A percentile compares a stretch with the other conserved stretches of the same genome.
Evolutionary conservation across 2,888 invertebrate genomes (phyloP).

Genomic region (Trilocha varians): DNA sequence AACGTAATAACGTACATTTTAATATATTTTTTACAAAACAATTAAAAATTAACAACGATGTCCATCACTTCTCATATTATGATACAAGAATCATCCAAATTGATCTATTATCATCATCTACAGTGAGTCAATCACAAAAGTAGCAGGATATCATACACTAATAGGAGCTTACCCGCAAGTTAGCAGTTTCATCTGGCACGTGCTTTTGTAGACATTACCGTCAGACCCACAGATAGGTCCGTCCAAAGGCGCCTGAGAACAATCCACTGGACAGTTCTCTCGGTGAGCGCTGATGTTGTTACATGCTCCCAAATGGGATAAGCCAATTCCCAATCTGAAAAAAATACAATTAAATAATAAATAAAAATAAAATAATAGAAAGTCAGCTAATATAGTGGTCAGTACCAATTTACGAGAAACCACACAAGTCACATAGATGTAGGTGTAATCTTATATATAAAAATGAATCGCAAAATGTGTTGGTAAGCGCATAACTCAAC

Average conservation of each 20-base stretch:
- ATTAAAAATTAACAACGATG: no score
- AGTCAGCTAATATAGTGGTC: no score
- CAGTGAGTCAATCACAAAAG: not conserved
- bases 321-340: conserved; percentile 83
- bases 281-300: conserved; percentile 83
- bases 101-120: not conserved
- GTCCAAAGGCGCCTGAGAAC: conserved; percentile 88
- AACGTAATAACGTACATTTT: no score
- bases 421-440: no score
- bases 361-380: no score
- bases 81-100: not conserved
- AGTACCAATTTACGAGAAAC: no score
- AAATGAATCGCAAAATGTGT: no score
- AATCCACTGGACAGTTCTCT: conserved; percentile 91
- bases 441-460: no score
- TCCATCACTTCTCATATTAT: not conserved
- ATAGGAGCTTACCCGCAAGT: conserved; percentile 83
- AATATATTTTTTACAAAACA: no score
- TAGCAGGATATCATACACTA: conserved; percentile 12
- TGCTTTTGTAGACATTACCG: conserved; percentile 92
- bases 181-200: conserved; percentile 92
- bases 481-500: no score
- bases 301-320: conserved; percentile 91
- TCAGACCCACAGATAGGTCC: conserved; percentile 94
- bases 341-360: not conserved